phyloP scores from a whole-genome alignment of 1,140 invertebrate genomes.

The Drosophila subpulchrella region DNA sequence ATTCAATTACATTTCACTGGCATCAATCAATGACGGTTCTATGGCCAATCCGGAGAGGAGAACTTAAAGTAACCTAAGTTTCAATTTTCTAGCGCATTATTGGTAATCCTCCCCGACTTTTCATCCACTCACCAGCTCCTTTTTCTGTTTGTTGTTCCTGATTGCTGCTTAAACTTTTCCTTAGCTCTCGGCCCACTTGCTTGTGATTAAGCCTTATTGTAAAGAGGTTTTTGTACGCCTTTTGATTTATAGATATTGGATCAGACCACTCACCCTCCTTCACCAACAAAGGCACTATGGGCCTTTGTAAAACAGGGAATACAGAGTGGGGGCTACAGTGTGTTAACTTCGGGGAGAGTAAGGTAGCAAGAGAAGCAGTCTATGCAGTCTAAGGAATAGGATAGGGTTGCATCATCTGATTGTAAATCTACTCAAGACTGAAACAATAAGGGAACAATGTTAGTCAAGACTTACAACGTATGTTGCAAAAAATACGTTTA shows the following conservation, averaged over 20 bases:
- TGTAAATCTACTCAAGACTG: neutral
- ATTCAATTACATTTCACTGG: slow-evolving; percentile 55
- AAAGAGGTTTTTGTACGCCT: slow-evolving; percentile 64
- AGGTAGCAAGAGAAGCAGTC: neutral
- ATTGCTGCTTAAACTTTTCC: slow-evolving; percentile 65
- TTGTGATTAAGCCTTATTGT: slow-evolving; percentile 64
- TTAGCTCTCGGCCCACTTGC: slow-evolving; percentile 38
- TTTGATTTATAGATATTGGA: slow-evolving; percentile 79
- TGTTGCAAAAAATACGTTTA: no score
- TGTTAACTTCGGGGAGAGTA: neutral
- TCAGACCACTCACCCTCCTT: slow-evolving; percentile 41
- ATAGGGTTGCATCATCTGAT: no score
- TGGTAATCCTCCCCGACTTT: slow-evolving; percentile 17
- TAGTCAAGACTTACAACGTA: no score
- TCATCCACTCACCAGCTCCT: neutral
- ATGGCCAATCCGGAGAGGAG: slow-evolving; percentile 32
- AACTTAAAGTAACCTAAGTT: slow-evolving; percentile 65
- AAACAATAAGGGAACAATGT: no score
- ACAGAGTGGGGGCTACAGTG: neutral
- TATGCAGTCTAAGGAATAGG: neutral
- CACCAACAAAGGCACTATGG: neutral
- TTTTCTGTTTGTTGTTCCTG: slow-evolving; percentile 51
- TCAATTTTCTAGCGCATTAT: slow-evolving; percentile 58
- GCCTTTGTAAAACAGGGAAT: neutral
- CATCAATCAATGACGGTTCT: slow-evolving; percentile 63